Evolutionary conservation across 2,797 vertebrate species (phyloP), one percentile per base, ranked within the genome.

Genomic region (Neomorphus geoffroyi): DNA sequence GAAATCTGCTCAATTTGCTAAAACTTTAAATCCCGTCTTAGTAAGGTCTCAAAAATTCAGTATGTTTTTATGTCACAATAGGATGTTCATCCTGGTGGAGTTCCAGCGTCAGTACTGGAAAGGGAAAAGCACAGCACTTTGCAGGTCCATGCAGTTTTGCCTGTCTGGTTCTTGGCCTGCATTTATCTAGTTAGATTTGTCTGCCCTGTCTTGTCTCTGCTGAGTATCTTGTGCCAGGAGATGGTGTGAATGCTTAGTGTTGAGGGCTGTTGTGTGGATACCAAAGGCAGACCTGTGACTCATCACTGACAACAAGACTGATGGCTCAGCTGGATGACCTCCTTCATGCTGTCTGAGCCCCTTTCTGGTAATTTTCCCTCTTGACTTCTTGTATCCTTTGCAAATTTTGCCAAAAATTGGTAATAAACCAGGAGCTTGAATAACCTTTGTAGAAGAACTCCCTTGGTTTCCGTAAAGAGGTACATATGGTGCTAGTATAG

Each of bases 21-120:
- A 79, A 54, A 43, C 39, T 69, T 73, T 18, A 18, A 24, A n/a
- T 60, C 28, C 18, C 22, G 6, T n/a, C 22, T 21, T 0, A 0
- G 35, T 39, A 39, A 14, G 13, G 28, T 50, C 57, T 75, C 35
- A 13, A 24, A 62, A 41, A 27, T 21, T 61, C 45, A 32, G 11
- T 35, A 11, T 5, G 9, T 39, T 64, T 84, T 72, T 33, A 30
- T 2, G 2, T 54, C 32, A 12, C 18, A 1, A 0, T 19, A 67
- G 56, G 39, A 23, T 11, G 11, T 69, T 43, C 11, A 22, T 45
- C 32, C 50, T 32, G 8, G 26, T 41, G 21, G 33, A 28, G 13
- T 72, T 69, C n/a, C 21, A 30, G n/a, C n/a, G 33, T 67, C 32
- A 22, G 33, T 12, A 5, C 15, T 62, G 3, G 3, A 6, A 41